These are phyloP conservation scores for Pachliopta kotzebuea DNA, from an alignment of 2,888 invertebrate genomes.

Conservation along the genomic window DNA sequence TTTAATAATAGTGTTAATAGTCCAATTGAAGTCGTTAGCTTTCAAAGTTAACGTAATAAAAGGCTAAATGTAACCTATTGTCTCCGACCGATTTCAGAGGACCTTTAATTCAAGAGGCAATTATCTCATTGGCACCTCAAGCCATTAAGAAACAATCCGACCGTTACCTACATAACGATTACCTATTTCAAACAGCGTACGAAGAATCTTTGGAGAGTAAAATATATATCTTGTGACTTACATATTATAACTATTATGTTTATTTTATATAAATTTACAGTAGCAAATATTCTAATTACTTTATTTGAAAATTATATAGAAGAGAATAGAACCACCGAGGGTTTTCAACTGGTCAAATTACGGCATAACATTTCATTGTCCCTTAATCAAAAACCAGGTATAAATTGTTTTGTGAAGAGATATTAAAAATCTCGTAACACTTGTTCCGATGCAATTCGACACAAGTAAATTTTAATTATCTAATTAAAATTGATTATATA, in stretches of 20 bases:
- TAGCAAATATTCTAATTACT: too few species aligned
- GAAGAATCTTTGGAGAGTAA: neutral
- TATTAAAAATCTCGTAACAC: neutral
- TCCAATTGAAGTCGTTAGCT: neutral
- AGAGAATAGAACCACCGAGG: too few species aligned
- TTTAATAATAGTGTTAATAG: slow-evolving; percentile 5
- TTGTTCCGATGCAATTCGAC: neutral
- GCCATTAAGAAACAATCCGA: slow-evolving; percentile 43
- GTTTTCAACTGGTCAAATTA: neutral
- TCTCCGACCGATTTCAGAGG: slow-evolving; percentile 30
- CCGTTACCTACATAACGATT: slow-evolving; percentile 20
- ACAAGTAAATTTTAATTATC: too few species aligned
- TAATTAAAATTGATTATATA: too few species aligned
- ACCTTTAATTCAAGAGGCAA: slow-evolving; percentile 56
- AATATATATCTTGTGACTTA: slow-evolving; percentile 1
- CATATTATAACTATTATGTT: too few species aligned
- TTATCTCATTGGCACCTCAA: slow-evolving; percentile 53
- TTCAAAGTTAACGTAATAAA: slow-evolving; percentile 28
- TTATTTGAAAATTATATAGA: too few species aligned
- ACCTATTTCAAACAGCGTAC: neutral
- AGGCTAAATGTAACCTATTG: slow-evolving; percentile 26
- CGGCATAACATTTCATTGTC: neutral
- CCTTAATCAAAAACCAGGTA: neutral
- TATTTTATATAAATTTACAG: too few species aligned
- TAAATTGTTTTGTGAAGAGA: neutral